Evolutionary conservation across 2,888 invertebrate species (phyloP).

Genomic region (Callimorpha dominula): DNA sequence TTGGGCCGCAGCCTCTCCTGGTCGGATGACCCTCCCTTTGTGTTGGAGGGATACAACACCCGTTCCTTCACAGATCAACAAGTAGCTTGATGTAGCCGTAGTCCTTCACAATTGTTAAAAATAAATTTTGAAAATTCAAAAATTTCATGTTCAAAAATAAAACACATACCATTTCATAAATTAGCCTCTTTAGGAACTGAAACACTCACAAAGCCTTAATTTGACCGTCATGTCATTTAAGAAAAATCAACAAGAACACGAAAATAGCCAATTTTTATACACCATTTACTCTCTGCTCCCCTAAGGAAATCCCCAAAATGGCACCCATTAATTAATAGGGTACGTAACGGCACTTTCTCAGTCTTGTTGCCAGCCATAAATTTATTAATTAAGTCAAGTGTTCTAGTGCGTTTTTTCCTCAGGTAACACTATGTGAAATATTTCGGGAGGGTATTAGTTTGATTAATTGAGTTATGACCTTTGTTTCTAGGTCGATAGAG

Average conservation of each 20-base stretch:
- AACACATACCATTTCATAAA: neutral
- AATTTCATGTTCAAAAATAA: neutral
- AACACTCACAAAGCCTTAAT: slow-evolving; percentile 15
- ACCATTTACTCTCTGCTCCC: slow-evolving; percentile 40
- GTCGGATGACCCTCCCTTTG: no score
- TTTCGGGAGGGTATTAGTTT: slow-evolving; percentile 23
- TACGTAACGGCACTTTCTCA: slow-evolving; percentile 50
- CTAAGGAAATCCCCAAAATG: slow-evolving; percentile 53
- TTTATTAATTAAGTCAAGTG: slow-evolving; percentile 55
- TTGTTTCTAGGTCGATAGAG: neutral
- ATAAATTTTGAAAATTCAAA: no score
- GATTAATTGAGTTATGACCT: slow-evolving; percentile 10
- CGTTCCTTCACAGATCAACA: no score
- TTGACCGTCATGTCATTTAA: slow-evolving; percentile 27
- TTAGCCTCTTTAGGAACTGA: neutral
- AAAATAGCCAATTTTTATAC: slow-evolving; percentile 51
- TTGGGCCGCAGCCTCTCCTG: no score
- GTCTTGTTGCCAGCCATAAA: slow-evolving; percentile 50
- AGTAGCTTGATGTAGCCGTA: no score
- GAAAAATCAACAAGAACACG: slow-evolving; percentile 47
- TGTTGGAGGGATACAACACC: no score
- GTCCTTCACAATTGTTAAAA: no score
- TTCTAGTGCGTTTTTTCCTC: slow-evolving; percentile 36
- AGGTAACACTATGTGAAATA: slow-evolving; percentile 44
- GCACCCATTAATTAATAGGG: slow-evolving; percentile 56